Base-by-base conservation (phyloP, 2,888 invertebrate species). In the Stenurella melanura region DNA sequence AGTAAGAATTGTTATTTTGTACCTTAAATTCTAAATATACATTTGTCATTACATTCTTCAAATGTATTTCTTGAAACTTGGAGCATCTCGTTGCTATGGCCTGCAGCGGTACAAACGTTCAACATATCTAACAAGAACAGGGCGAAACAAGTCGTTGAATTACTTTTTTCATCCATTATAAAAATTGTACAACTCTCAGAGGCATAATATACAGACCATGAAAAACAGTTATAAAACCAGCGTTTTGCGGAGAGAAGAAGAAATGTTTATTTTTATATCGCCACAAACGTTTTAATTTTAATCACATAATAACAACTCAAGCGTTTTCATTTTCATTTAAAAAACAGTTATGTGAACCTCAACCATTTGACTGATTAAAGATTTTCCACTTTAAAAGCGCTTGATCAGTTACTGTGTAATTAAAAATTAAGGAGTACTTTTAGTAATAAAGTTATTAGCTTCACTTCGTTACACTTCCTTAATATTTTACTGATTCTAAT, bases 381-480 rank as follows among this genome's bases (percentile, higher is more conserved):
- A 34, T 50, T 50, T 50, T 50, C 50, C 50, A 50, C 12, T 6
- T 50, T n/a, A n/a, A 50, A 17, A 50, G 6, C n/a, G 50, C 50
- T 50, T 50, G 50, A n/a, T 15, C n/a, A 50, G 50, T n/a, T 50
- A 50, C 50, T 50, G 50, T 50, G 50, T 50, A 50, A 50, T 50
- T 50, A 50, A 50, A 15, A 50, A 17, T n/a, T n/a, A 50, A 42
- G 42, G 12, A 50, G 15, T 50, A 12, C n/a, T n/a, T 50, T 34
- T 7, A 34, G 9, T 34, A 34, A 34, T 34, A 34, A 9, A 6
- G 9, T 34, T 34, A 26, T 34, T 9, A 6, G 7, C 6, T 34
- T 34, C 3, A 7, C 0, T 34, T 34, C 6, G 30, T 34, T 0
- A 9, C 30, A 34, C 3, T 34, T 4, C 7, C 6, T 9, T 6